Percentiles rank a stretch among this genome's conserved stretches.
Conservation (phyloP, 2,113 vertebrate species). For the Tonatia bakeri region DNA sequence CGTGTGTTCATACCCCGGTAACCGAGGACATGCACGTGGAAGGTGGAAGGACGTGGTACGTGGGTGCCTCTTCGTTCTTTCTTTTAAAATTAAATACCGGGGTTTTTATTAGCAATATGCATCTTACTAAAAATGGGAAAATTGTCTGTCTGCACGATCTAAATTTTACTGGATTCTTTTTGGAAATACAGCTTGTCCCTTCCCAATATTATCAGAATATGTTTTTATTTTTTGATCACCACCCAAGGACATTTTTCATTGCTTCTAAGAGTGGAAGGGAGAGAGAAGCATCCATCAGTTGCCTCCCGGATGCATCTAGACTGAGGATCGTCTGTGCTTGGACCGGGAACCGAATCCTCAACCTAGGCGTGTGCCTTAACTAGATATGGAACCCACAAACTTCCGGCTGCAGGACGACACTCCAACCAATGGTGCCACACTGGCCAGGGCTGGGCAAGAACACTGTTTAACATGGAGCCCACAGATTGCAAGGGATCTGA, state of each 20-base stretch:
- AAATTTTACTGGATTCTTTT: background rate
- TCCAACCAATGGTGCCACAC: too few species aligned
- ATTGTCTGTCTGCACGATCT: background rate
- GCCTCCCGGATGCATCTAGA: too few species aligned
- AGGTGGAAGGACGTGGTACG: accelerated
- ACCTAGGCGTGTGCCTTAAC: too few species aligned
- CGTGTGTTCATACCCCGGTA: too few species aligned
- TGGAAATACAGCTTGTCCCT: background rate
- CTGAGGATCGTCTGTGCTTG: too few species aligned
- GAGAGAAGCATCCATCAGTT: too few species aligned
- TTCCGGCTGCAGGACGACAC: too few species aligned
- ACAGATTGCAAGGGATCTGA: background rate
- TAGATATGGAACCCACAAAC: too few species aligned
- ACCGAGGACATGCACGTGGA: accelerated
- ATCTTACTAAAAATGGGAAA: background rate
- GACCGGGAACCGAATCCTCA: too few species aligned
- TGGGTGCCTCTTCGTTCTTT: background rate
- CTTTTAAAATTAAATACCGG: background rate
- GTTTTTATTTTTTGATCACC: background rate
- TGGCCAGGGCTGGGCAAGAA: background rate
- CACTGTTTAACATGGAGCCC: background rate
- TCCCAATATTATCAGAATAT: background rate
- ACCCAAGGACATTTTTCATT: too few species aligned
- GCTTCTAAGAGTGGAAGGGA: too few species aligned
- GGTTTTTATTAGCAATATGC: background rate